A percentile compares a stretch with the other conserved stretches of the same genome.
phyloP scores from a whole-genome alignment of 30 jellyfish, hydroid and myxozoan genomes.

The Pelagia noctiluca region DNA sequence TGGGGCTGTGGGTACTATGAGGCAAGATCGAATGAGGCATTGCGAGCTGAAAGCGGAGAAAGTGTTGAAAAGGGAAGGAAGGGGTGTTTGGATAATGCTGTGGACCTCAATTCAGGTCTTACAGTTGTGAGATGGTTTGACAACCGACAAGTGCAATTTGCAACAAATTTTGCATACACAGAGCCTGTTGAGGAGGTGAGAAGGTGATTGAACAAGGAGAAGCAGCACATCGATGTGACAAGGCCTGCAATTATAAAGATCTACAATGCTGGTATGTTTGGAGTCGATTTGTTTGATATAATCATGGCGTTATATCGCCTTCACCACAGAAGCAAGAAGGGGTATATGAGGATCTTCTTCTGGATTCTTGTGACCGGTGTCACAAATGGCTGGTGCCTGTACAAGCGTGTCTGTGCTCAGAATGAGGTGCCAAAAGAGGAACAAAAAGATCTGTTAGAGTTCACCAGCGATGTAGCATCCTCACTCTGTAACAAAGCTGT shows the following conservation, averaged over 20 bases:
- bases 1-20: constrained; percentile 44
- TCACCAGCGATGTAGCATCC: neutral
- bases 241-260: constrained; percentile 12
- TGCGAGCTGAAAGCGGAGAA: constrained; percentile 38
- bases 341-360: neutral
- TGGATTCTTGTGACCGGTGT: no score
- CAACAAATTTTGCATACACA: constrained; percentile 16
- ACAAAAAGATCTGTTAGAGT: neutral
- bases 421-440: neutral
- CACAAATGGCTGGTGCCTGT: neutral
- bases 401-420: neutral
- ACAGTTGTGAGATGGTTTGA: constrained; percentile 31
- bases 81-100: constrained; percentile 40
- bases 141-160: constrained; percentile 5
- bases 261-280: constrained; percentile 9
- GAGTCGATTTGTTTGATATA: no score
- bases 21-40: constrained; percentile 37
- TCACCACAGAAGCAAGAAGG: neutral
- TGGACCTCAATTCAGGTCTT: constrained; percentile 55
- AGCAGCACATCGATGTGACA: neutral
- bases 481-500: neutral
- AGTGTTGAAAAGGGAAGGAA: constrained; percentile 21
- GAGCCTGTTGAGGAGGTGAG: neutral
- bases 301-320: neutral
- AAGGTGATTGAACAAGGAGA: constrained; percentile 13